Evolutionary conservation across 2,113 vertebrate genomes (phyloP).

Genomic region (Mus pahari): DNA sequence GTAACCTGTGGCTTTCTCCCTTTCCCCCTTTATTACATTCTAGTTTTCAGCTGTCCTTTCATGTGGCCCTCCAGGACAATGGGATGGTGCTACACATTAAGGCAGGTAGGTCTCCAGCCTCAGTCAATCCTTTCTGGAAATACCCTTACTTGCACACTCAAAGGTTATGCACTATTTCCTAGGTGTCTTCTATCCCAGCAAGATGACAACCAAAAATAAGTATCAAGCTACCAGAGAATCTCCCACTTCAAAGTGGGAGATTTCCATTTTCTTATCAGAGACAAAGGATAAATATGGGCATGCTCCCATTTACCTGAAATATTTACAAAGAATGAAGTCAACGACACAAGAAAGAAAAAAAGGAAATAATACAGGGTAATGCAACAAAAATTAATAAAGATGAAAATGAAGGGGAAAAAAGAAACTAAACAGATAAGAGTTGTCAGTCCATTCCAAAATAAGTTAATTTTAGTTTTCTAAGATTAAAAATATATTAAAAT

Average conservation of each 20-base stretch:
- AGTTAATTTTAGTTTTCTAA: not conserved
- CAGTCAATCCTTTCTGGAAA: not conserved
- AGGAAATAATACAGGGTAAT: not conserved
- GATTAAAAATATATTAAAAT: not conserved
- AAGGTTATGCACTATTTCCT: not conserved
- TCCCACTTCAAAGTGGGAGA: not conserved
- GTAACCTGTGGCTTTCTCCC: not conserved
- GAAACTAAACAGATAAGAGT: not conserved
- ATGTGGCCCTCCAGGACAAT: not conserved
- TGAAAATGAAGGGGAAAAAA: not conserved
- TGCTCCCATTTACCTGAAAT: not conserved
- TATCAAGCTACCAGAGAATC: not conserved
- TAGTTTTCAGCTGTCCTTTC: not conserved
- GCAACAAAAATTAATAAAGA: slow-evolving; percentile 5
- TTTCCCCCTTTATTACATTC: not conserved
- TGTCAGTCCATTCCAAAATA: not conserved
- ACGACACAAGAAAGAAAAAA: not conserved
- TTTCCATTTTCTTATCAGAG: not conserved
- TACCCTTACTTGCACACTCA: not conserved
- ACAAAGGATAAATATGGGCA: not conserved
- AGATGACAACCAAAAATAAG: not conserved
- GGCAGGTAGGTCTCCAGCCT: not conserved
- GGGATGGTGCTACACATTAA: not conserved
- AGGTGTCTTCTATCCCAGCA: not conserved
- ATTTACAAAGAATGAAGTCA: not conserved